Conservation (phyloP, 2,113 vertebrate genomes). For the Brachyistius frenatus region DNA sequence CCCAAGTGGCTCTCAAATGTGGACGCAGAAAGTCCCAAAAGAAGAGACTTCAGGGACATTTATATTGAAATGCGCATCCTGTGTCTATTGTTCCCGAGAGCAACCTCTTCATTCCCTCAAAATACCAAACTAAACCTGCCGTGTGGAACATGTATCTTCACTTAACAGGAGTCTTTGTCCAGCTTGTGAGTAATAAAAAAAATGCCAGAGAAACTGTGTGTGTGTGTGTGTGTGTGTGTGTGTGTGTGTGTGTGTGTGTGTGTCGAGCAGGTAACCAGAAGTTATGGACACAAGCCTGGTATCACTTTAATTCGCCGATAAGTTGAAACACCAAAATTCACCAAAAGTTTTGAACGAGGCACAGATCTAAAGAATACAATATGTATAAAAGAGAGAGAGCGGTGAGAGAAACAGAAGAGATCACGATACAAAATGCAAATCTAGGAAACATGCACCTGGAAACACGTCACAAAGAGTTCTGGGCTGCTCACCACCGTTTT, state of each 20-base stretch:
- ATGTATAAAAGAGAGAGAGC: conserved; percentile 57
- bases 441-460: conserved; percentile 64
- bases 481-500: conserved; percentile 17
- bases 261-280: conserved; percentile 2
- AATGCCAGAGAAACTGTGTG: conserved; percentile 20
- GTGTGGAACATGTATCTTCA: neutral
- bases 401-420: conserved; percentile 22
- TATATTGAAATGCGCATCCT: no score
- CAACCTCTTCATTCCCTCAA: no score
- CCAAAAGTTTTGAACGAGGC: conserved; percentile 58
- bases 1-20: no score
- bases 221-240: conserved; percentile 24
- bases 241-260: conserved; percentile 23
- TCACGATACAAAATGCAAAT: conserved; percentile 38
- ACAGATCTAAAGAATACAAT: conserved; percentile 58
- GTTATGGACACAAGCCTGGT: conserved; percentile 27
- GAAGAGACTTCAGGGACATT: no score
- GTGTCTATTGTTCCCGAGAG: no score
- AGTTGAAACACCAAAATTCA: conserved; percentile 67
- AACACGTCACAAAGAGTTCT: conserved; percentile 58
- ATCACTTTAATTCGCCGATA: conserved; percentile 69
- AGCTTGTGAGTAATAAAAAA: neutral
- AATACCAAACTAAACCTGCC: neutral
- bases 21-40: no score
- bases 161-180: neutral